Evolutionary conservation across 37 sponge, comb jelly and placozoan species (phyloP).

Genomic region (Lycopodina hypogea): DNA sequence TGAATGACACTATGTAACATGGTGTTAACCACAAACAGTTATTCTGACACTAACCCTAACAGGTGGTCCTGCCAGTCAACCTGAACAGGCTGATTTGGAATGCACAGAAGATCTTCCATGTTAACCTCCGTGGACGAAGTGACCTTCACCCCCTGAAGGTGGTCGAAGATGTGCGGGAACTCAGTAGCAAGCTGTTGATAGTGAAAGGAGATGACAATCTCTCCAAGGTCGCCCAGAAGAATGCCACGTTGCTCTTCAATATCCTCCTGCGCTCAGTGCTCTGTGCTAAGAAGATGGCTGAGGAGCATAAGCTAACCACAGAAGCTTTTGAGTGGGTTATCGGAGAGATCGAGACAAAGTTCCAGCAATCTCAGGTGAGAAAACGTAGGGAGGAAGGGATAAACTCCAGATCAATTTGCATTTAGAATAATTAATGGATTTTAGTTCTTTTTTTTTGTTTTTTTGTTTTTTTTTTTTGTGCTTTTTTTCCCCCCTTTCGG

Average conservation of each 20-base stretch:
- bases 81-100: constrained; percentile 92
- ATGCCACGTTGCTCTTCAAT: constrained; percentile 94
- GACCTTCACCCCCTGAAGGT: constrained; percentile 95
- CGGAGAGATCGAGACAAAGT: constrained; percentile 93
- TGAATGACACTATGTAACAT: no score
- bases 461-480: no score
- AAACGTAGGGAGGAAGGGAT: background rate
- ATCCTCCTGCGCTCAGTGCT: constrained; percentile 86
- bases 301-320: constrained; percentile 83
- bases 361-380: constrained; percentile 90
- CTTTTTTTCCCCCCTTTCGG: no score
- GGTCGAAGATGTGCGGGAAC: constrained; percentile 73
- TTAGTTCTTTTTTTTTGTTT: no score
- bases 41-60: no score
- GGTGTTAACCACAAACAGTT: no score
- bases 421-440: no score
- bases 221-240: constrained; percentile 87
- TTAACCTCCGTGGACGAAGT: constrained; percentile 65
- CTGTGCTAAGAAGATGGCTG: constrained; percentile 73
- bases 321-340: constrained; percentile 99
- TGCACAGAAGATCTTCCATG: constrained; percentile 96
- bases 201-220: constrained; percentile 91
- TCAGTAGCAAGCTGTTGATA: constrained; percentile 82
- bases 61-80: constrained; percentile 92
- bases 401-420: background rate